These are phyloP conservation scores for Doris montereyensis DNA, from an alignment of 2,888 invertebrate species.

Conservation along the genomic window DNA sequence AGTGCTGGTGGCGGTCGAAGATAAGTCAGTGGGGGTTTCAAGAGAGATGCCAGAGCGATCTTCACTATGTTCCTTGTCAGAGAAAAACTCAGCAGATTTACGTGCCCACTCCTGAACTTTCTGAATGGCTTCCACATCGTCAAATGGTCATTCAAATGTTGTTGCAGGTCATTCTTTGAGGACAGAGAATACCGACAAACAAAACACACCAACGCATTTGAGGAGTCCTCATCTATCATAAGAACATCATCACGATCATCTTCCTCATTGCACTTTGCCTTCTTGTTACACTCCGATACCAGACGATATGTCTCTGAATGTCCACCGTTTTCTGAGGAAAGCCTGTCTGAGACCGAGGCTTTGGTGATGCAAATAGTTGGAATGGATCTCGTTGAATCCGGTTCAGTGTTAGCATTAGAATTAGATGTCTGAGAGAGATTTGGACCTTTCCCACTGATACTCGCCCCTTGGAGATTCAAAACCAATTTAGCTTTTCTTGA, in stretches of 20 bases:
- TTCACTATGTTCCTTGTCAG: not conserved
- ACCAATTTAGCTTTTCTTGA: constrained; percentile 31
- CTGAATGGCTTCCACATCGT: constrained; percentile 30
- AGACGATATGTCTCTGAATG: no score
- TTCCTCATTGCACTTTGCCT: no score
- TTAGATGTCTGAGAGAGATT: no score
- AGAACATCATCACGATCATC: no score
- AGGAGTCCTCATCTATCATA: not conserved
- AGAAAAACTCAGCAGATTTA: constrained; percentile 31
- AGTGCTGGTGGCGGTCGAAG: not conserved
- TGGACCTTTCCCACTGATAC: no score
- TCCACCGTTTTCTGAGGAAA: no score
- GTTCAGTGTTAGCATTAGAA: no score
- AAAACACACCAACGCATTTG: not conserved
- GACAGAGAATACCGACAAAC: not conserved
- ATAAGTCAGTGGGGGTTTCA: not conserved
- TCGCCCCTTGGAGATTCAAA: no score
- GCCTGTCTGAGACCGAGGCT: no score
- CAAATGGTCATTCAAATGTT: constrained; percentile 35
- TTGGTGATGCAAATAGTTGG: no score
- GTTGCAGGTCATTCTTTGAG: not conserved
- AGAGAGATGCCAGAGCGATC: not conserved
- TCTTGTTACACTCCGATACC: no score
- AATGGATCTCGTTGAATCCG: no score
- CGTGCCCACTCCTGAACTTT: constrained; percentile 35